A percentile compares a stretch with the other conserved stretches of the same genome.
These are phyloP conservation scores for Laspeyria flexula DNA, from an alignment of 2,888 invertebrate genomes.

Conservation along the genomic window DNA sequence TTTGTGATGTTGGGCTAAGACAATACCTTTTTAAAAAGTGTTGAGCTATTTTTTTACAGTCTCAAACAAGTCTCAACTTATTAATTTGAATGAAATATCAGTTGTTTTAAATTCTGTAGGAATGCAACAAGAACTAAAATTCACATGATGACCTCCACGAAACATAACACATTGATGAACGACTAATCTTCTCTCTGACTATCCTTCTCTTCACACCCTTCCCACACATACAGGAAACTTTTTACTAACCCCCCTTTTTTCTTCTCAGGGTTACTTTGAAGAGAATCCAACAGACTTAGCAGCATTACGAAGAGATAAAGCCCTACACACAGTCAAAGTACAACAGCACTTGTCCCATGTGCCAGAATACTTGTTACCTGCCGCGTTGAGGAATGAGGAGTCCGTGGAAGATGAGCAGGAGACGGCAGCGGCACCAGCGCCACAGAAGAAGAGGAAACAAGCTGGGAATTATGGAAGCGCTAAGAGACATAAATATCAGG, in stretches of 20 bases:
- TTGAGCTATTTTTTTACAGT: too few relatives aligned
- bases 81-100: too few relatives aligned
- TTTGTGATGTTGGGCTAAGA: too few relatives aligned
- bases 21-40: too few relatives aligned
- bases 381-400: slow-evolving; percentile 89
- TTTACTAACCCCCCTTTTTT: background rate
- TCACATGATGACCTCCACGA: slow-evolving; percentile 59
- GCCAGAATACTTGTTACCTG: slow-evolving; percentile 96
- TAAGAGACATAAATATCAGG: slow-evolving; percentile 79
- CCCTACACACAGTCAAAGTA: slow-evolving; percentile 92
- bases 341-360: slow-evolving; percentile 95
- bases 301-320: slow-evolving; percentile 94
- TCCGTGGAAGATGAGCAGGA: slow-evolving; percentile 69
- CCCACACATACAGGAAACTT: too few relatives aligned
- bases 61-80: too few relatives aligned
- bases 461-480: slow-evolving; percentile 65
- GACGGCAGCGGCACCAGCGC: slow-evolving; percentile 37
- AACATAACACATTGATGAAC: slow-evolving; percentile 77
- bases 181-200: slow-evolving; percentile 85
- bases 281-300: slow-evolving; percentile 96
- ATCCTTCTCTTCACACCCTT: background rate
- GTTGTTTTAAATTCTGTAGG: too few relatives aligned
- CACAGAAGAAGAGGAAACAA: slow-evolving; percentile 66
- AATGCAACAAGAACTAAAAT: background rate
- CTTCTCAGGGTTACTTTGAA: slow-evolving; percentile 92